A percentile compares a stretch with the other conserved stretches of the same genome.
These are phyloP conservation scores for Deilephila elpenor DNA, from an alignment of 2,888 invertebrate genomes.

Conservation along the genomic window DNA sequence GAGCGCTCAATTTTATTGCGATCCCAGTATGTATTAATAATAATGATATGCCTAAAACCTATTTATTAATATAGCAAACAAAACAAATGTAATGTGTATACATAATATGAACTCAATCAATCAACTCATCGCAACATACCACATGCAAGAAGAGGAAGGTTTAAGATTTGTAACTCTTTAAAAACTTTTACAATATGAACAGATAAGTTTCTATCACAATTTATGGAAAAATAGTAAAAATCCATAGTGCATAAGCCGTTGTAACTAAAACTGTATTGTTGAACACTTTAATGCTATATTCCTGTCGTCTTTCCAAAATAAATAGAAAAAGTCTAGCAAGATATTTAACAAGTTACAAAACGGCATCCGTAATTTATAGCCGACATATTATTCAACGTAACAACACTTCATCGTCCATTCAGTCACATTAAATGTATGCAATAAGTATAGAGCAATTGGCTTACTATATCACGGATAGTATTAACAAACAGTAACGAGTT, in stretches of 20 bases:
- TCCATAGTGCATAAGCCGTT: no score
- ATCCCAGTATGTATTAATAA: neutral
- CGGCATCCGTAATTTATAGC: neutral
- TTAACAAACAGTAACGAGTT: slow-evolving; percentile 23
- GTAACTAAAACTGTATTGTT: no score
- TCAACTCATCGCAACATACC: no score
- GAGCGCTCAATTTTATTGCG: neutral
- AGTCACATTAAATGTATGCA: neutral
- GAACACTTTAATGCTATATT: no score
- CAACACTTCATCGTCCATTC: neutral
- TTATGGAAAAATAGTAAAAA: no score
- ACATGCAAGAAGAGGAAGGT: no score
- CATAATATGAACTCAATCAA: neutral
- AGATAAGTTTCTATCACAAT: no score
- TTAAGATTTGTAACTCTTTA: no score
- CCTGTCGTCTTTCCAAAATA: no score
- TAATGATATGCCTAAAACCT: neutral
- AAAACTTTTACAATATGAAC: no score
- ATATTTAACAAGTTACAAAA: no score
- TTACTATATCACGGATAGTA: neutral
- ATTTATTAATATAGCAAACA: neutral
- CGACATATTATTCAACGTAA: neutral
- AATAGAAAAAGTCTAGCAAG: neutral
- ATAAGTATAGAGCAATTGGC: neutral
- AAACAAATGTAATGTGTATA: neutral